A percentile compares a stretch with the other conserved stretches of the same genome.
These are phyloP conservation scores for Coptotermes formosanus DNA, from an alignment of 1,140 invertebrate genomes.

Conservation along the genomic window DNA sequence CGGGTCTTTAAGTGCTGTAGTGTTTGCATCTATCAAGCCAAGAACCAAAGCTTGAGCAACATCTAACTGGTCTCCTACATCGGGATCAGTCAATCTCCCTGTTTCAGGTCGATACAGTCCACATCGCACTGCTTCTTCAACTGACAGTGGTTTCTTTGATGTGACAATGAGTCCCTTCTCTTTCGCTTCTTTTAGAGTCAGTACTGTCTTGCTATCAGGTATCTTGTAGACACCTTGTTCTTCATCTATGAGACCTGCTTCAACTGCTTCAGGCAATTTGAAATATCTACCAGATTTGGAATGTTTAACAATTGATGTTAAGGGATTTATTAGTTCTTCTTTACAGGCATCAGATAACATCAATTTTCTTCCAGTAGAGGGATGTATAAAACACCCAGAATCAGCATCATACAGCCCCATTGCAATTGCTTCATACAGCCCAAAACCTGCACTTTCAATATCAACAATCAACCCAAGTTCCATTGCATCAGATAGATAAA, in stretches of 20 bases:
- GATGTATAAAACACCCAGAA: conserved; percentile 76
- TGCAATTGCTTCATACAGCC: conserved; percentile 76
- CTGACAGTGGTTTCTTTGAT: conserved; percentile 62
- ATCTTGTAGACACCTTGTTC: conserved; percentile 66
- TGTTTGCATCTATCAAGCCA: conserved; percentile 73
- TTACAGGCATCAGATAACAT: conserved; percentile 77
- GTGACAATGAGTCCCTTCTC: conserved; percentile 73
- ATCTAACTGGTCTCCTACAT: conserved; percentile 66
- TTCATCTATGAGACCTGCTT: conserved; percentile 70
- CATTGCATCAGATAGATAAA: conserved; percentile 70
- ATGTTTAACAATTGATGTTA: conserved; percentile 76
- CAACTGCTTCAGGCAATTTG: conserved; percentile 71
- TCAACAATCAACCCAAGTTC: conserved; percentile 77
- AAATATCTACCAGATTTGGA: conserved; percentile 67
- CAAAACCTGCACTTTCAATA: conserved; percentile 77
- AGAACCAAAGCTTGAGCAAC: conserved; percentile 67
- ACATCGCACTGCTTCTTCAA: conserved; percentile 77
- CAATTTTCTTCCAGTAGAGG: conserved; percentile 71
- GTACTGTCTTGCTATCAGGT: conserved; percentile 56
- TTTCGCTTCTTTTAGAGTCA: conserved; percentile 70
- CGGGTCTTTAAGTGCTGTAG: conserved; percentile 74
- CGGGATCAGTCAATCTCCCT: conserved; percentile 77
- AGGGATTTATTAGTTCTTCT: conserved; percentile 77
- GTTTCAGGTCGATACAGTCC: conserved; percentile 73
- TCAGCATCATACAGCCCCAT: conserved; percentile 77